phyloP scores from a whole-genome alignment of 2,113 vertebrate genomes.

The Glaucidium brasilianum region DNA sequence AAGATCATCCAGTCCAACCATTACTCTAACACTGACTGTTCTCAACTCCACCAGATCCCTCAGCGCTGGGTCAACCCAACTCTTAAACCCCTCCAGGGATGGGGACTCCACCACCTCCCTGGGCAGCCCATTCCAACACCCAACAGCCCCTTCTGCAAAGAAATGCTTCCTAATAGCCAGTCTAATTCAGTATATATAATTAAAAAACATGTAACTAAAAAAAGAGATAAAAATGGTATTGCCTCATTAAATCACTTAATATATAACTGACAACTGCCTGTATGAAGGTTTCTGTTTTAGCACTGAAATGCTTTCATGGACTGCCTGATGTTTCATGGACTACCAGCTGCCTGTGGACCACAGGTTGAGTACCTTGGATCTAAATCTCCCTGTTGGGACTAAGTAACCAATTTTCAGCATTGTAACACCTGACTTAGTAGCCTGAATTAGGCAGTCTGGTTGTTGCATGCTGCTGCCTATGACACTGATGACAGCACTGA shows the following conservation, averaged over 20 bases:
- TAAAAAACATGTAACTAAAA: neutral
- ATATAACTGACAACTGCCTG: neutral
- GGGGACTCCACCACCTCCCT: too few relatives aligned
- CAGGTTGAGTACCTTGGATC: neutral
- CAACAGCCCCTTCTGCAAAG: too few relatives aligned
- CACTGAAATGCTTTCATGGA: neutral
- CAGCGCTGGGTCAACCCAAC: too few relatives aligned
- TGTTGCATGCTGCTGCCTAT: neutral
- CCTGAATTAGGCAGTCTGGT: neutral
- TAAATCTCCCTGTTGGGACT: neutral
- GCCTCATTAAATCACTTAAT: neutral
- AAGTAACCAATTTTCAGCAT: neutral
- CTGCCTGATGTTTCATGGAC: neutral
- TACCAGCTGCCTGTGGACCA: neutral
- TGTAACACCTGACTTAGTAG: neutral
- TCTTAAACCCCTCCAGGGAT: too few relatives aligned
- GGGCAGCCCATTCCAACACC: too few relatives aligned
- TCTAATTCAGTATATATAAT: neutral
- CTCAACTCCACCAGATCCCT: too few relatives aligned
- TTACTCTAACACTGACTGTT: too few relatives aligned
- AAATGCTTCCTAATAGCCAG: too few relatives aligned
- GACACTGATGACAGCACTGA: neutral
- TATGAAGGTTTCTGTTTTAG: neutral
- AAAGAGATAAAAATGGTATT: neutral
- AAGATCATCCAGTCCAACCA: too few relatives aligned